Percentiles rank a stretch among this genome's conserved stretches.
Conservation (phyloP, 1,140 invertebrate species). For the fruit fly (Drosophila melanogaster) region DNA sequence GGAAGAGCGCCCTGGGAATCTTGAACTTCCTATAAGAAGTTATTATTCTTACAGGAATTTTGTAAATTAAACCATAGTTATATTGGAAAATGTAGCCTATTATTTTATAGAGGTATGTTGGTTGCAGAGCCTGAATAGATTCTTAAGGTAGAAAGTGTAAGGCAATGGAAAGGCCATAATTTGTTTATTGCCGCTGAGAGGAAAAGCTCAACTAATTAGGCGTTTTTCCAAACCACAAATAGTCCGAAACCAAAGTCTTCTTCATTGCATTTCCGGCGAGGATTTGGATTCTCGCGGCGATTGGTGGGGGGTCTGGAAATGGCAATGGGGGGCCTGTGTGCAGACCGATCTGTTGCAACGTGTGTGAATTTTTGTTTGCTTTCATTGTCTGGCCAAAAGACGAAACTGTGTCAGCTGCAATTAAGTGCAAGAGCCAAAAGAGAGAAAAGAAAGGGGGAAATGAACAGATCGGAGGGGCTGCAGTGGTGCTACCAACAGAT, state of each 20-base stretch:
- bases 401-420: slow-evolving; percentile 65
- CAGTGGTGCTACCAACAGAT: slow-evolving; percentile 7
- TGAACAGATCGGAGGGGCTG: slow-evolving; percentile 19
- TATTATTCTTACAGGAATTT: background rate
- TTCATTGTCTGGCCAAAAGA: slow-evolving; percentile 35
- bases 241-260: slow-evolving; percentile 2
- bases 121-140: no score
- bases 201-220: slow-evolving; percentile 9
- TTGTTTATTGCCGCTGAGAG: slow-evolving; percentile 7
- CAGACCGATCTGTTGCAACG: slow-evolving; percentile 39
- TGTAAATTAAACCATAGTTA: no score
- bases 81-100: no score
- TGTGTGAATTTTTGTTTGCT: slow-evolving; percentile 54
- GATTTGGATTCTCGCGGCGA: slow-evolving; percentile 22
- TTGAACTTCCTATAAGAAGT: slow-evolving; percentile 20
- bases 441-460: background rate
- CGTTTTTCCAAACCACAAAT: slow-evolving; percentile 15
- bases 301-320: background rate
- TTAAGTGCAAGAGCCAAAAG: slow-evolving; percentile 37
- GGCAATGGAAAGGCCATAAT: background rate
- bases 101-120: no score
- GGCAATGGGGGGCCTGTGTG: slow-evolving; percentile 5
- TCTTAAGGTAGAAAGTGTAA: no score
- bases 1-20: slow-evolving; percentile 7
- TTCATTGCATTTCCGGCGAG: slow-evolving; percentile 21